Conservation (phyloP, 64 coral and sea anemone species). For the Exaiptasia diaphana region DNA sequence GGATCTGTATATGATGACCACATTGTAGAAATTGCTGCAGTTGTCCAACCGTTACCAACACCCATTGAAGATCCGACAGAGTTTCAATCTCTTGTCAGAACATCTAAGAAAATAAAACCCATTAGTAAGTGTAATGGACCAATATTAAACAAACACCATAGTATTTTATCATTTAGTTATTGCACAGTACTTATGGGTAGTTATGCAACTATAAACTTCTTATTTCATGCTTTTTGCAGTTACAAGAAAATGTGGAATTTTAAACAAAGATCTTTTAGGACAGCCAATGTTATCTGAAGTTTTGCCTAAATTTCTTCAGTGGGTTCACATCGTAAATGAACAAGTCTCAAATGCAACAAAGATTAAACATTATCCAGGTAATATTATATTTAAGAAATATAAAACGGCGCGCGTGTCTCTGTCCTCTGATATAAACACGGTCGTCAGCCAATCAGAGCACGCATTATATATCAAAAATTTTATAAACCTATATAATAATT, state of each 20-base stretch:
- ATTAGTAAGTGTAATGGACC: not conserved
- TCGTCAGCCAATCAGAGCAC: not conserved
- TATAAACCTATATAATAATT: not conserved
- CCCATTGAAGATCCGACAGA: not conserved
- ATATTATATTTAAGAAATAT: not conserved
- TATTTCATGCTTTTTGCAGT: not conserved
- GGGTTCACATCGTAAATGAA: not conserved
- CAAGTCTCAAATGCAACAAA: not conserved
- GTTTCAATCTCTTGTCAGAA: constrained; percentile 29
- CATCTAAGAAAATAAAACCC: constrained; percentile 22
- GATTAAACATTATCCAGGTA: constrained; percentile 5
- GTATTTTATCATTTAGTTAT: not conserved
- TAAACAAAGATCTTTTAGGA: not conserved
- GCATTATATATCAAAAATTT: not conserved
- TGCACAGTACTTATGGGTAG: not conserved
- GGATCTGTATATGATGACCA: constrained; percentile 55
- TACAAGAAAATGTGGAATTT: constrained; percentile 11
- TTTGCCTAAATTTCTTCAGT: not conserved
- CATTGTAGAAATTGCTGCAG: constrained; percentile 51
- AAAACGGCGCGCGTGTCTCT: too few species aligned
- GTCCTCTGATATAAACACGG: not conserved
- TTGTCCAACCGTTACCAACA: constrained; percentile 32
- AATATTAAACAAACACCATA: not conserved
- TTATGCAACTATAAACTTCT: not conserved
- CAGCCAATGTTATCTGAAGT: constrained; percentile 6